Percentiles rank a stretch among this genome's conserved stretches.
These are phyloP conservation scores for Papilio dardanus DNA, from an alignment of 1,140 invertebrate species.

Conservation along the genomic window DNA sequence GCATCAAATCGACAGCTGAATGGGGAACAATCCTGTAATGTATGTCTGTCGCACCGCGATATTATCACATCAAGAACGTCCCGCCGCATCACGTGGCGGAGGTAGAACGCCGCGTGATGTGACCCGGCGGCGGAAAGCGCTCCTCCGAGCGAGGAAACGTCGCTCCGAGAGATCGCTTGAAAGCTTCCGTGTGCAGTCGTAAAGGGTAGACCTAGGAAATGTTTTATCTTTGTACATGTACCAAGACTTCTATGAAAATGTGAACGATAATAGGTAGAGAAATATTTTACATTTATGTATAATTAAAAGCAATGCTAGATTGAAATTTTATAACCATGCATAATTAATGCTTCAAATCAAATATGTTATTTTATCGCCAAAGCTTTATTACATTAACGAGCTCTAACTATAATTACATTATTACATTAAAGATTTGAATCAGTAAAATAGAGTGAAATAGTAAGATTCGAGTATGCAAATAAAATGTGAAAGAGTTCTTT, in stretches of 20 bases:
- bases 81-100: background rate
- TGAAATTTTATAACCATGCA: conserved; percentile 6
- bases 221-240: too few relatives aligned
- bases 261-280: background rate
- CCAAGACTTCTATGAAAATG: too few relatives aligned
- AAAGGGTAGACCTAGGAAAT: background rate
- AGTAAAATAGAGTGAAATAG: background rate
- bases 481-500: background rate
- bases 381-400: background rate
- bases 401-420: background rate
- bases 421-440: background rate
- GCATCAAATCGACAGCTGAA: too few relatives aligned
- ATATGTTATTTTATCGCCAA: background rate
- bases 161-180: conserved; percentile 6
- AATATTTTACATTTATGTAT: background rate
- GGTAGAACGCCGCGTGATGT: background rate
- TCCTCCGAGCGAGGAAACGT: conserved; percentile 15
- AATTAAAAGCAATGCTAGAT: conserved; percentile 1
- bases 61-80: background rate
- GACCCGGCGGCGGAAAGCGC: background rate
- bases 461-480: background rate
- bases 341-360: background rate
- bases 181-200: conserved; percentile 14
- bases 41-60: background rate
- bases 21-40: too few relatives aligned